Conservation (phyloP, 1,140 invertebrate species). For the Drosophila rhopaloa region DNA sequence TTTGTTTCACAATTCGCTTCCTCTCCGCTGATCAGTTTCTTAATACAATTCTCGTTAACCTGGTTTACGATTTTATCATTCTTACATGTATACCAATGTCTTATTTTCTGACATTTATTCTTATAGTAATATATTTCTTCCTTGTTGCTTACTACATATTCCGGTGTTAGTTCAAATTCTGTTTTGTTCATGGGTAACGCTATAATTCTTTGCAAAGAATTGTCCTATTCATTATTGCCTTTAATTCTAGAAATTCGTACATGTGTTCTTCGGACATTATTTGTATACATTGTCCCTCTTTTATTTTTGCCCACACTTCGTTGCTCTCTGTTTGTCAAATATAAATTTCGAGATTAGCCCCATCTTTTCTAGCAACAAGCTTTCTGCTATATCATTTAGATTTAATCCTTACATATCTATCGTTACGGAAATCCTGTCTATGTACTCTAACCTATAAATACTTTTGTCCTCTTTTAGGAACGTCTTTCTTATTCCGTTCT, state of each 20-base stretch:
- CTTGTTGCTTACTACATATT: neutral
- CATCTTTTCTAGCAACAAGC: neutral
- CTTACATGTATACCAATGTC: conserved; percentile 1
- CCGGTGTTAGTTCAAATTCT: conserved; percentile 3
- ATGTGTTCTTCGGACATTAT: neutral
- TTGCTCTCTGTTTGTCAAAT: neutral
- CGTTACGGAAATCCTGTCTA: conserved; percentile 3
- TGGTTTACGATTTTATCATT: neutral
- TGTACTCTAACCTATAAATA: conserved; percentile 8
- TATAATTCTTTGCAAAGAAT: neutral
- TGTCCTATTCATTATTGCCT: neutral
- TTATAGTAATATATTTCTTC: conserved; percentile 1
- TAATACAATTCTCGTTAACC: neutral
- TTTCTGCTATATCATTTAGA: neutral
- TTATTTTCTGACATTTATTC: neutral
- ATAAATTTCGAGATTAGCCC: neutral
- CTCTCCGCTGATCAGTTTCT: neutral
- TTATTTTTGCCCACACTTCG: neutral
- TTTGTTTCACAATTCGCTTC: neutral
- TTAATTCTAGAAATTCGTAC: neutral
- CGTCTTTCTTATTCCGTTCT: conserved; percentile 10
- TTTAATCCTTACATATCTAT: conserved; percentile 1
- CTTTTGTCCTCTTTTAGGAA: conserved; percentile 4
- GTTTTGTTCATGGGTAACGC: neutral
- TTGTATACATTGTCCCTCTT: neutral